These are phyloP conservation scores for Geothlypis trichas DNA, from an alignment of 2,113 vertebrate genomes.

Conservation along the genomic window DNA sequence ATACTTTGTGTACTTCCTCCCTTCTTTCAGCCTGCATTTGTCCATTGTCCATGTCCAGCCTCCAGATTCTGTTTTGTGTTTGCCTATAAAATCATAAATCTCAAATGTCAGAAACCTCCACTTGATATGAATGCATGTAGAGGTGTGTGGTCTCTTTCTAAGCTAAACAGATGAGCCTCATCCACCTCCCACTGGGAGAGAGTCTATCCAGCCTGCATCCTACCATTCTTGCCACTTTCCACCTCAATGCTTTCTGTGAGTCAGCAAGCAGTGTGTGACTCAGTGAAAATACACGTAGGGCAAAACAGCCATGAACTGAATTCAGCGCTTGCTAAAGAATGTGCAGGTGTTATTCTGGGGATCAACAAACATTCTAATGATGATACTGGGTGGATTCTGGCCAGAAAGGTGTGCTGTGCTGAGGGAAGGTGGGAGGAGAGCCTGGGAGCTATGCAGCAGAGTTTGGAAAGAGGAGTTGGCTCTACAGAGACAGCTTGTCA, in stretches of 20 bases:
- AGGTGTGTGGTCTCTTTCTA: background rate
- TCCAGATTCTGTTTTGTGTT: background rate
- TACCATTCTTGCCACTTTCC: conserved; percentile 10
- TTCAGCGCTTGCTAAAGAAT: background rate
- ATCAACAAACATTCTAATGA: conserved; percentile 28
- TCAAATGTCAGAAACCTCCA: background rate
- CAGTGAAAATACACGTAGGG: background rate
- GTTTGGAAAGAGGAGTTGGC: background rate
- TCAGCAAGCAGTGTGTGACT: conserved; percentile 32
- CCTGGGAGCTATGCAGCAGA: background rate
- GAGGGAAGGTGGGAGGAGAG: background rate
- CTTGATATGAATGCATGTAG: background rate
- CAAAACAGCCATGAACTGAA: conserved; percentile 13
- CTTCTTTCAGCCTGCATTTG: background rate
- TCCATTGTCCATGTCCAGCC: background rate
- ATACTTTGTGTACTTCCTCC: background rate
- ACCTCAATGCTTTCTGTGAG: conserved; percentile 12
- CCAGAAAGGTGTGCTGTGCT: background rate
- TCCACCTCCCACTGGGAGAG: background rate
- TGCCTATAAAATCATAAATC: background rate
- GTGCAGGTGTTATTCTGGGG: background rate
- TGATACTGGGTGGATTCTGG: background rate
- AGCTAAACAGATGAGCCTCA: background rate
- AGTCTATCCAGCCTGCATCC: background rate
- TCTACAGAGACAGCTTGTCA: background rate